Conservation (phyloP, 1,140 invertebrate species). For the Triops longicaudatus region DNA sequence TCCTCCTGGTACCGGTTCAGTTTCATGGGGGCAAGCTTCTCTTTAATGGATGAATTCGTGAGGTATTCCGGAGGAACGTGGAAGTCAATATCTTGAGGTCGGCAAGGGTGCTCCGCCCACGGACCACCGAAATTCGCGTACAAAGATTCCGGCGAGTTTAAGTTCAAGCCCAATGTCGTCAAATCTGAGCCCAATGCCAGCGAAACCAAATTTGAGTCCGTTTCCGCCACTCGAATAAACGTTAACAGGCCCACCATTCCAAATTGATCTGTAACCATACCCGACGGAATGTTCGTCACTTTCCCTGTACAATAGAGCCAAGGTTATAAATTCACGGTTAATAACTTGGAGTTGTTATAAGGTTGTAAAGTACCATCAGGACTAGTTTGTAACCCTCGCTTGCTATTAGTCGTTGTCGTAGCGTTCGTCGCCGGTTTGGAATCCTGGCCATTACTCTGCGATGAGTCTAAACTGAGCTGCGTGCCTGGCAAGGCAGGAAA, state of each 20-base stretch:
- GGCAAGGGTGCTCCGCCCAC: slow-evolving; percentile 93
- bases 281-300: slow-evolving; percentile 94
- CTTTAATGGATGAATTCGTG: slow-evolving; percentile 83
- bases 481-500: slow-evolving; percentile 88
- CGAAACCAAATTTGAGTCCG: slow-evolving; percentile 88
- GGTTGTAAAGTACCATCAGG: slow-evolving; percentile 65
- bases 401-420: slow-evolving; percentile 34
- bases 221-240: slow-evolving; percentile 94
- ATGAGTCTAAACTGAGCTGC: slow-evolving; percentile 34
- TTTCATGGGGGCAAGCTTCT: slow-evolving; percentile 90
- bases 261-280: slow-evolving; percentile 99
- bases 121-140: slow-evolving; percentile 96
- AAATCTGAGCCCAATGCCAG: slow-evolving; percentile 93
- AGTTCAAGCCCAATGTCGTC: slow-evolving; percentile 91
- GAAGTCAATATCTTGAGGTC: slow-evolving; percentile 97
- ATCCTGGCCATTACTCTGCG: slow-evolving; percentile 17
- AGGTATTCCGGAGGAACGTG: slow-evolving; percentile 98
- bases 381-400: slow-evolving; percentile 85
- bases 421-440: slow-evolving; percentile 19
- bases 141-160: slow-evolving; percentile 93
- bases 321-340: slow-evolving; percentile 20
- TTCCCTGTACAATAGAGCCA: slow-evolving; percentile 51
- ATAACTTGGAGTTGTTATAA: background rate
- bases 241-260: slow-evolving; percentile 96
- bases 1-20: slow-evolving; percentile 97